Evolutionary conservation across 2,113 vertebrate species (phyloP), one percentile per base, ranked within the genome.

Genomic region (Shinisaurus crocodilurus): DNA sequence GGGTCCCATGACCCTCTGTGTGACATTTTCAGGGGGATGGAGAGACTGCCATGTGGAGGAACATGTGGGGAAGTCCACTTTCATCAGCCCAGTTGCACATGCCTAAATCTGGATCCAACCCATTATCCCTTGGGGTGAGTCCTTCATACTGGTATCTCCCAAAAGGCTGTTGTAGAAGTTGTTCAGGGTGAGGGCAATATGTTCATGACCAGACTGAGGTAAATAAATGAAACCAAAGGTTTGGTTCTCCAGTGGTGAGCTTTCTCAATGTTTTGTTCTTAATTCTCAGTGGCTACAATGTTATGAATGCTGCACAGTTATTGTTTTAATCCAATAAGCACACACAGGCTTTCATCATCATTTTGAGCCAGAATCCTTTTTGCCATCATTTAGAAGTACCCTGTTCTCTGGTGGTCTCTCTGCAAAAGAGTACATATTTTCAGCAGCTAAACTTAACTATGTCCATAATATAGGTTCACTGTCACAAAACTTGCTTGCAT

Each of bases 291-390:
- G n/a, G 72, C 76, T 90, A 79, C 6, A 89, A 63, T 29, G 63
- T 92, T 88, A 92, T 74, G 54, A 82, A 88, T 3, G 34, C n/a
- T 57, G 48, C 76, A 85, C 37, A 27, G 90, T 96, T 96, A 95
- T 86, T 93, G 86, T 96, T 95, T 90, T 8, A 43, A 83, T 91
- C 86, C 91, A 95, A 87, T 1, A 87, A 32, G 69, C 16, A 54
- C 70, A n/a, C 90, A 93, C 92, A 95, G 94, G 95, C 8, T 96
- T 95, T 94, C 96, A 95, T 72, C 77, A 95, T 92, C 92, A 93
- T 94, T 92, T 79, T 95, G 93, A 95, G 69, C 88, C 90, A 95
- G 87, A 92, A 89, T 74, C 0, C 63, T 9, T 91, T 89, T 1
- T 80, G 85, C 92, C 85, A 70, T 25, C 1, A 20, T 84, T 82